Conservation (phyloP, 2,888 invertebrate species). For the Drosophila helvetica region DNA sequence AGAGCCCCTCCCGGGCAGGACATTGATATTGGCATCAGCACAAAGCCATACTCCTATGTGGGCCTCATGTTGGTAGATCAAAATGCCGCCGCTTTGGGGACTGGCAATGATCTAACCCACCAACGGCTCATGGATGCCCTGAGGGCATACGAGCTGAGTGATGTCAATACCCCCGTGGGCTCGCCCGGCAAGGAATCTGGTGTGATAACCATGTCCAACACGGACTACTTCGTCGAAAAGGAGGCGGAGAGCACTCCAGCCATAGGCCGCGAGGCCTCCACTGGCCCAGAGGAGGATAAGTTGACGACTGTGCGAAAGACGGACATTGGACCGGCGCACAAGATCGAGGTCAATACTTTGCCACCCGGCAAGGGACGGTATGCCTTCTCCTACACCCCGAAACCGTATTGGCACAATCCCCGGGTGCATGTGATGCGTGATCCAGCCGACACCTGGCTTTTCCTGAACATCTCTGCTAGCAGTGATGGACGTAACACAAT, state of each 20-base stretch:
- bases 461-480: conserved; percentile 91
- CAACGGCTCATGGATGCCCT: conserved; percentile 79
- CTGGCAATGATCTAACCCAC: conserved; percentile 84
- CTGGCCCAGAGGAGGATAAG: conserved; percentile 74
- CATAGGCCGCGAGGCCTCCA: conserved; percentile 47
- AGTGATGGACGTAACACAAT: conserved; percentile 86
- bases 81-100: conserved; percentile 88
- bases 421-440: conserved; percentile 90
- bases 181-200: conserved; percentile 82
- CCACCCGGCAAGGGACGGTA: conserved; percentile 95
- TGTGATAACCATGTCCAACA: conserved; percentile 82
- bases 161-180: conserved; percentile 71
- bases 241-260: conserved; percentile 74
- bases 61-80: conserved; percentile 96
- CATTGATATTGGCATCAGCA: conserved; percentile 91
- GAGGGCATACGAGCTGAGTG: conserved; percentile 76
- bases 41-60: conserved; percentile 94
- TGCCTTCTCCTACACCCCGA: conserved; percentile 94
- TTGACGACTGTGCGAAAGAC: conserved; percentile 83
- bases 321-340: conserved; percentile 83
- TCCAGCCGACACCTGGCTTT: conserved; percentile 92
- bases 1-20: conserved; percentile 91
- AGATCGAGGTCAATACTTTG: conserved; percentile 87
- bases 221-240: conserved; percentile 79
- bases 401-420: conserved; percentile 91